These are phyloP conservation scores for Phrynocephalus versicolor DNA, from an alignment of 2,113 vertebrate genomes.

Conservation along the genomic window DNA sequence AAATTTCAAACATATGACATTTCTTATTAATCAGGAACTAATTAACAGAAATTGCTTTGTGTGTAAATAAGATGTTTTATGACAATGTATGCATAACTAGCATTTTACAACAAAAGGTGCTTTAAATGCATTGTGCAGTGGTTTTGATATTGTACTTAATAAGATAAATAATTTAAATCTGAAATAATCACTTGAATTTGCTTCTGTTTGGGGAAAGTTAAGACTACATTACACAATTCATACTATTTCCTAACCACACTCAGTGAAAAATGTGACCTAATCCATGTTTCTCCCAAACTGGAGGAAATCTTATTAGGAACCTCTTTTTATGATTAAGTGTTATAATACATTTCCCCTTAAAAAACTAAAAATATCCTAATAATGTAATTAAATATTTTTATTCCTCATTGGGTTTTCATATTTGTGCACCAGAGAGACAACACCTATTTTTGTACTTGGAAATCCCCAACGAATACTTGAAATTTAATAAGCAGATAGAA, in stretches of 20 bases:
- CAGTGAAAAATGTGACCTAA: slow-evolving; percentile 15
- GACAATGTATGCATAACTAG: background rate
- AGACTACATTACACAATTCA: background rate
- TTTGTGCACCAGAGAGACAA: background rate
- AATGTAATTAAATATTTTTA: slow-evolving; percentile 10
- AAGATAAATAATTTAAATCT: slow-evolving; percentile 18
- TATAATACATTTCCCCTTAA: slow-evolving; percentile 30
- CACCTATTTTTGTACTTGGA: background rate
- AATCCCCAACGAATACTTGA: background rate
- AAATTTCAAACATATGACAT: slow-evolving; percentile 23
- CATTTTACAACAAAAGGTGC: slow-evolving; percentile 16
- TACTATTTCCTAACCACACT: background rate
- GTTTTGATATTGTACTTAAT: slow-evolving; percentile 20
- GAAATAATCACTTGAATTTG: slow-evolving; percentile 21
- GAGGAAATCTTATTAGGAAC: slow-evolving; percentile 28
- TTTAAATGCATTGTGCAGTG: background rate
- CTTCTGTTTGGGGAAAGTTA: background rate
- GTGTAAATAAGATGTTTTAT: slow-evolving; percentile 22
- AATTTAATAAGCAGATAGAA: slow-evolving; percentile 15
- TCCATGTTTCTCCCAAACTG: slow-evolving; percentile 2
- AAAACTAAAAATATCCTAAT: slow-evolving; percentile 22
- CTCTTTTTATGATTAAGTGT: background rate
- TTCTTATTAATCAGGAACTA: slow-evolving; percentile 46
- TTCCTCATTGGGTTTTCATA: background rate
- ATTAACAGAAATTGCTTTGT: slow-evolving; percentile 26